Evolutionary conservation across 2,888 invertebrate species (phyloP), one percentile per base, ranked within the genome.

Genomic region (Hyles lineata): DNA sequence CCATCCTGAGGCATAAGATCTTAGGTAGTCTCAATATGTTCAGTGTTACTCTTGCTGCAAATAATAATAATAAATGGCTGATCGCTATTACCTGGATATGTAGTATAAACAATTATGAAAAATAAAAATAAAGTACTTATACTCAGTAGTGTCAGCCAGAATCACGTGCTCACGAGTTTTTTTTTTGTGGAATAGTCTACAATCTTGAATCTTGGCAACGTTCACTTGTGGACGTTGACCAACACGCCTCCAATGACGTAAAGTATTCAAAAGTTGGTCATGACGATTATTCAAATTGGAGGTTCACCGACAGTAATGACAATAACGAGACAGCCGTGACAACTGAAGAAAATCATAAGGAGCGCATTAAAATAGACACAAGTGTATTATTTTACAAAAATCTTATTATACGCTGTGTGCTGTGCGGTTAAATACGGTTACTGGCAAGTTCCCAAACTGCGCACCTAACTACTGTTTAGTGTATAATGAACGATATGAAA

Each of bases 231-330:
- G 83, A 88, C 87, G 78, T 89, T 86, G 88, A 83, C 83, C 86
- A 84, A 84, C 86, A 86, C 89, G 86, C 88, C 87, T 85, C 85
- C 83, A 72, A 75, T 88, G 89, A 90, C 90, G 89, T 86, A 80
- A 83, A 79, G 74, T 58, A 29, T 70, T 60, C 59, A 74, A 71
- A 74, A 67, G 71, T 71, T 72, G 17, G 50, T 74, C 69, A 61
- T 50, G 67, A 71, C 73, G 52, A 67, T 35, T 25, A 62, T 59
- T 43, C 60, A 67, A 63, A 69, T 61, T 58, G 73, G 73, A 80
- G 76, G 72, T 72, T 74, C 75, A 76, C 75, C 62, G 75, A 70
- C 76, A 75, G 75, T 74, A 79, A 78, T 55, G 21, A 63, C 35
- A 72, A 63, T 58, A 58, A 67, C 25, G 21, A 70, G 32, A 67